These are phyloP conservation scores for Luffia ferchaultella DNA, from an alignment of 2,888 invertebrate genomes.

Conservation along the genomic window DNA sequence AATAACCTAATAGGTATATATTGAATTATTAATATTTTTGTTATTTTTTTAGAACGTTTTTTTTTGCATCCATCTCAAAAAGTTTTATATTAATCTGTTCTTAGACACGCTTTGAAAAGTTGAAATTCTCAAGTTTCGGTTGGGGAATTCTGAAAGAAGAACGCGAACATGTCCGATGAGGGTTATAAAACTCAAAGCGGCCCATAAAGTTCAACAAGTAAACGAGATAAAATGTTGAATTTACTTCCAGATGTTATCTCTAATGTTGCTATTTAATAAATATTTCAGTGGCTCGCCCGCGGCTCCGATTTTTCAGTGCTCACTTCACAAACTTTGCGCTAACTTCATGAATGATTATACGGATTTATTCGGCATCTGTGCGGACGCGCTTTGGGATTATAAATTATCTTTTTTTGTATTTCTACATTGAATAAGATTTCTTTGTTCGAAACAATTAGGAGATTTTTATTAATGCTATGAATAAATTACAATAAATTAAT, in stretches of 20 bases:
- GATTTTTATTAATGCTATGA: too few species aligned
- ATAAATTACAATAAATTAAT: too few species aligned
- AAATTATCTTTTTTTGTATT: too few species aligned
- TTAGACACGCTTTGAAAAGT: neutral
- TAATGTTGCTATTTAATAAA: neutral
- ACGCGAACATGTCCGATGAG: slow-evolving; percentile 4
- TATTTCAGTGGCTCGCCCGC: neutral
- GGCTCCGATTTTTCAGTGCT: neutral
- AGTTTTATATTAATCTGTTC: neutral
- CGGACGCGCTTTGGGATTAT: neutral
- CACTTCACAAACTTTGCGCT: neutral
- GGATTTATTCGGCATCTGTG: neutral
- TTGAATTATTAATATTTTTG: too few species aligned
- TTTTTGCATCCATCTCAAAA: neutral
- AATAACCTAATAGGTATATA: too few species aligned
- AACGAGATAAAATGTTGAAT: neutral
- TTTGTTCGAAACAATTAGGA: too few species aligned
- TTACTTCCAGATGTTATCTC: neutral
- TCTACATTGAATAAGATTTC: too few species aligned
- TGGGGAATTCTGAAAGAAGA: neutral
- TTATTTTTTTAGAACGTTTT: too few species aligned
- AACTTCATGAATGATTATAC: neutral
- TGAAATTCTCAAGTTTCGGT: neutral
- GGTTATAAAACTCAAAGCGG: slow-evolving; percentile 5
- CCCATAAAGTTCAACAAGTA: neutral